A percentile compares a stretch with the other conserved stretches of the same genome.
Evolutionary conservation across 2,888 invertebrate genomes (phyloP).

Genomic region (Morpho helenor): DNA sequence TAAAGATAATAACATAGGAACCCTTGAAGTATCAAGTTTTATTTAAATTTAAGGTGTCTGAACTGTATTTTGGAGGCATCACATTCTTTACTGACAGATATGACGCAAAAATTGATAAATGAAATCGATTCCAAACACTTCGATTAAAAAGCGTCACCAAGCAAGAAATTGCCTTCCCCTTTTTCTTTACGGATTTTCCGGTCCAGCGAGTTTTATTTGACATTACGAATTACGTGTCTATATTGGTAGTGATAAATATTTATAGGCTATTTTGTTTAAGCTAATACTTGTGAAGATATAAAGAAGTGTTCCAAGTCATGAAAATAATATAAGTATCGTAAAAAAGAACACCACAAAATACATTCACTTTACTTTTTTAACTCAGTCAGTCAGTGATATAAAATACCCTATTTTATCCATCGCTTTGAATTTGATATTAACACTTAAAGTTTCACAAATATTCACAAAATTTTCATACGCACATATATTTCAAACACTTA

Average conservation of each 20-base stretch:
- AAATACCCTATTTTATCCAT: too few species aligned
- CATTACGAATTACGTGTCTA: conserved; percentile 7
- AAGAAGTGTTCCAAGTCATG: neutral
- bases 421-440: too few species aligned
- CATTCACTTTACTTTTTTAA: too few species aligned
- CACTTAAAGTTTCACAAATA: too few species aligned
- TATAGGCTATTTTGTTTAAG: neutral
- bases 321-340: neutral
- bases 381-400: too few species aligned
- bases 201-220: conserved; percentile 10
- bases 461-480: too few species aligned
- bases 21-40: too few species aligned
- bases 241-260: conserved; percentile 9
- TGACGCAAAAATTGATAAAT: conserved; percentile 11
- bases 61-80: too few species aligned
- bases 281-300: neutral
- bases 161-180: conserved; percentile 11
- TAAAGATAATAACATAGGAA: too few species aligned
- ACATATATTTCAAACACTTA: too few species aligned
- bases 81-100: conserved; percentile 7
- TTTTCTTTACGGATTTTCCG: conserved; percentile 12
- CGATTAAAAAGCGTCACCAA: conserved; percentile 10
- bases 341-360: too few species aligned
- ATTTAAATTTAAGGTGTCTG: too few species aligned
- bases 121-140: conserved; percentile 9